Conservation (phyloP, 92 coral and sea anemone genomes). For the Phenganax subtilis region DNA sequence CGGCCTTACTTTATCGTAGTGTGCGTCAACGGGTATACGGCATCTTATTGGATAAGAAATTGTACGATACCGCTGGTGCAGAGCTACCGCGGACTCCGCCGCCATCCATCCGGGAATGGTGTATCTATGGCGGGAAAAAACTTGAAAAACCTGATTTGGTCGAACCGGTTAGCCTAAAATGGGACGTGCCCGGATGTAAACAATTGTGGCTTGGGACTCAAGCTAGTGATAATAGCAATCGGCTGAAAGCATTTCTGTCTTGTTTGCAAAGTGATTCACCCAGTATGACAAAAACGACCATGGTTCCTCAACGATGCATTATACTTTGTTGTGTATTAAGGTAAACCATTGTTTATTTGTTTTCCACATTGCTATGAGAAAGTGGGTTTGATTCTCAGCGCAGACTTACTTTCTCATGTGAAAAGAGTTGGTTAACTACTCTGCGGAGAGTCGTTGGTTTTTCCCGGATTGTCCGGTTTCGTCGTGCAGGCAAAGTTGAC, state of each 20-base stretch:
- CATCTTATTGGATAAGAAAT: constrained; percentile 72
- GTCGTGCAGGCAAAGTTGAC: too few relatives aligned
- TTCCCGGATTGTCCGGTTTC: too few relatives aligned
- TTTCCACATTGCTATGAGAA: too few relatives aligned
- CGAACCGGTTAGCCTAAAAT: constrained; percentile 66
- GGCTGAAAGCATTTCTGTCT: constrained; percentile 84
- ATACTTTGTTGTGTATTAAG: constrained; percentile 89
- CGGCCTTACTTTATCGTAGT: constrained; percentile 76
- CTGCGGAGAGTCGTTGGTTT: too few relatives aligned
- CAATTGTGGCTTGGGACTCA: constrained; percentile 87
- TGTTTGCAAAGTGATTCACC: constrained; percentile 92
- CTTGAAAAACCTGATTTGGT: constrained; percentile 78
- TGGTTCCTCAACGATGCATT: constrained; percentile 86
- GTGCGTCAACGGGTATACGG: constrained; percentile 89
- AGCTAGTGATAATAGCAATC: constrained; percentile 66
- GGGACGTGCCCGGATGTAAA: constrained; percentile 84
- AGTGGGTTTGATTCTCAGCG: too few relatives aligned
- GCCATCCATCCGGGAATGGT: constrained; percentile 86
- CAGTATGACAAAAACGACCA: constrained; percentile 78
- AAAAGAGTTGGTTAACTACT: too few relatives aligned
- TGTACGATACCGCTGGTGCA: constrained; percentile 47
- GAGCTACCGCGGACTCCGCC: constrained; percentile 57
- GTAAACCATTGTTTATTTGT: constrained; percentile 36
- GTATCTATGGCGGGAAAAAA: constrained; percentile 80
- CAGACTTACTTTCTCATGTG: too few relatives aligned